These are phyloP conservation scores for Junco hyemalis DNA, from an alignment of 2,113 vertebrate species.

Conservation along the genomic window DNA sequence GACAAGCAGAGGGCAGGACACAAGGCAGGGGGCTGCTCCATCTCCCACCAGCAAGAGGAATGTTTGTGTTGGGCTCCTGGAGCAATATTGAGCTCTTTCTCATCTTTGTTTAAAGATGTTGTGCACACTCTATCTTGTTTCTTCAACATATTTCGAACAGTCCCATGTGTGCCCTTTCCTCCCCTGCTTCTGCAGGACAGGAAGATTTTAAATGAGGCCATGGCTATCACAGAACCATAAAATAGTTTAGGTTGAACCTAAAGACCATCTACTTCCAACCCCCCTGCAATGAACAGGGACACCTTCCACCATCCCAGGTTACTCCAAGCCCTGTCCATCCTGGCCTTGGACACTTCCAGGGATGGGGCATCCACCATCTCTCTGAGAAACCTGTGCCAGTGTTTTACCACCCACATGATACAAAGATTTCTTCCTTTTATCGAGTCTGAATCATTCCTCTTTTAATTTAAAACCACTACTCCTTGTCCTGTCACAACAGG, in stretches of 20 bases:
- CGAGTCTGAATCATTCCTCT: background rate
- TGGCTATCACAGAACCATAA: background rate
- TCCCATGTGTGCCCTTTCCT: background rate
- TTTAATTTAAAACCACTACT: background rate
- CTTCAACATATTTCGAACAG: rapidly evolving
- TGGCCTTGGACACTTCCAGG: background rate
- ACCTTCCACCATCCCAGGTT: background rate
- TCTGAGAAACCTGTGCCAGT: background rate
- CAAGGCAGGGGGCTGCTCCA: background rate
- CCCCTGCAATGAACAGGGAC: background rate
- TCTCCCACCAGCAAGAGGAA: background rate
- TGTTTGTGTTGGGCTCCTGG: background rate
- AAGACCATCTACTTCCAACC: background rate
- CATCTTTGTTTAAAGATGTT: background rate
- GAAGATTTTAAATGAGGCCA: background rate
- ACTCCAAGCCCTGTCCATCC: background rate
- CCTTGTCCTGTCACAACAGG: background rate
- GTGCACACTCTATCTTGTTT: background rate
- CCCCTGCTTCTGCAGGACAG: background rate
- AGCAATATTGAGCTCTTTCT: background rate
- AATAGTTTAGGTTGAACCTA: background rate
- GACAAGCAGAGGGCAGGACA: background rate
- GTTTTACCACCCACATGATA: background rate
- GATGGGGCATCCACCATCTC: background rate
- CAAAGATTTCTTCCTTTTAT: background rate